phyloP scores from a whole-genome alignment of 2,797 vertebrate genomes.

The Nyctibius grandis region DNA sequence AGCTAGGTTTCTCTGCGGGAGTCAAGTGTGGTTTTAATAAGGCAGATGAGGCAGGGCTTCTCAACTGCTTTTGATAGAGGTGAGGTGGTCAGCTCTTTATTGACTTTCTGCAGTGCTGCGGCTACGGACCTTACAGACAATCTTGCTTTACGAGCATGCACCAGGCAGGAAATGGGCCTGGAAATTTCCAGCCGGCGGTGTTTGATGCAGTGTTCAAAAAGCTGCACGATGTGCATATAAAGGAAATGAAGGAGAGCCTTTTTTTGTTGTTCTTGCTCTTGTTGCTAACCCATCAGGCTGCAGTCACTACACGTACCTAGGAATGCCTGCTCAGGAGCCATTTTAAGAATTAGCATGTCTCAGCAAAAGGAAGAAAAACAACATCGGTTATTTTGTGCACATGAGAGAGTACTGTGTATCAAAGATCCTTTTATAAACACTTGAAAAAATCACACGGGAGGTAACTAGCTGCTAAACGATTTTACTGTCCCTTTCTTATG shows the following conservation, averaged over 20 bases:
- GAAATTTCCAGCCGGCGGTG: constrained; percentile 53
- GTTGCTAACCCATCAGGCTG: constrained; percentile 1
- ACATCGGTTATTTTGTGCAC: neutral
- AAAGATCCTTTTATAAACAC: neutral
- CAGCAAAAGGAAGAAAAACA: constrained; percentile 29
- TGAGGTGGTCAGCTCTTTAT: constrained; percentile 58
- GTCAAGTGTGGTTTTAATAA: constrained; percentile 49
- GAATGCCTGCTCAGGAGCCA: constrained; percentile 43
- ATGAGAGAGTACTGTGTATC: neutral
- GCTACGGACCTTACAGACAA: constrained; percentile 9
- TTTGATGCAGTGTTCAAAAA: constrained; percentile 54
- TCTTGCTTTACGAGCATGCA: constrained; percentile 49
- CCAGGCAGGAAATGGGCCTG: constrained; percentile 44
- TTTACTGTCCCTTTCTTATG: neutral
- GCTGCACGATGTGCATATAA: constrained; percentile 40
- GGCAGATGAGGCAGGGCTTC: constrained; percentile 46
- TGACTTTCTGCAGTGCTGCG: constrained; percentile 60
- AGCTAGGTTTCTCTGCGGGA: constrained; percentile 27
- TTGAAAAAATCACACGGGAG: constrained; percentile 1
- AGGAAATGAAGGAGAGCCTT: constrained; percentile 45
- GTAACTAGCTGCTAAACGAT: neutral
- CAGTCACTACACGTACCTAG: neutral
- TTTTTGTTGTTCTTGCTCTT: neutral
- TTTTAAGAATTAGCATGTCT: constrained; percentile 37
- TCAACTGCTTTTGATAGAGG: constrained; percentile 57